Evolutionary conservation across 2,797 vertebrate genomes (phyloP).

Genomic region (Anas bahamensis): DNA sequence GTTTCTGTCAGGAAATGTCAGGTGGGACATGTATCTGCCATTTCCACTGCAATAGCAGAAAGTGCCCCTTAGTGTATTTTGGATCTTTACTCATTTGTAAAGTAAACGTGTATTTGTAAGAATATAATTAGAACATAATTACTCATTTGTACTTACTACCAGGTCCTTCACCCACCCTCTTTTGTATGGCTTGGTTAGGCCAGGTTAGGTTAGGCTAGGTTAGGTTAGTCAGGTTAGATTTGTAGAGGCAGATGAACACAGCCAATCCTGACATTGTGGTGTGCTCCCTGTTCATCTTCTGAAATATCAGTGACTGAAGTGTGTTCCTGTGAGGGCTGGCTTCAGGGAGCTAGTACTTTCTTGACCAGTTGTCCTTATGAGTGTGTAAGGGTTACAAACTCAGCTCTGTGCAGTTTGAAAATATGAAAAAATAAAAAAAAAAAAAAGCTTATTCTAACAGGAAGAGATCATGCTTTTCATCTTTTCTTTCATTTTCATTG

Average conservation of each 20-base stretch:
- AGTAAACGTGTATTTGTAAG: background rate
- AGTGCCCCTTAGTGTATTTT: background rate
- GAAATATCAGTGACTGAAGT: accelerated
- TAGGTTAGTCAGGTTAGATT: background rate
- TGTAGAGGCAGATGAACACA: background rate
- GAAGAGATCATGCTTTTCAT: slow-evolving; percentile 19
- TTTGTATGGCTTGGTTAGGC: background rate
- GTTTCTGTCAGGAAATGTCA: background rate
- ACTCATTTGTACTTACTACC: background rate
- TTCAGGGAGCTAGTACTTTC: background rate
- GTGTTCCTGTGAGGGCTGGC: background rate
- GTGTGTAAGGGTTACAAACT: background rate
- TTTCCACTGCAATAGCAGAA: background rate
- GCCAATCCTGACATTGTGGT: background rate
- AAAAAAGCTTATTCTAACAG: background rate
- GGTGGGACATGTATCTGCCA: accelerated
- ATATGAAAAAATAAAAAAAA: background rate
- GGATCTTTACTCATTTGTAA: background rate
- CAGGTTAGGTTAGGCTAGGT: background rate
- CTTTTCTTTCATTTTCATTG: slow-evolving; percentile 33
- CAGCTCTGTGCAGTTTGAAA: background rate
- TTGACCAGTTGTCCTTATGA: background rate
- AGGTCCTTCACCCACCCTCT: background rate
- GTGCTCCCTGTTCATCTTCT: accelerated
- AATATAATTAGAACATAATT: background rate